Conservation (phyloP, 2,888 invertebrate genomes). For the Willowsia nigromaculata region DNA sequence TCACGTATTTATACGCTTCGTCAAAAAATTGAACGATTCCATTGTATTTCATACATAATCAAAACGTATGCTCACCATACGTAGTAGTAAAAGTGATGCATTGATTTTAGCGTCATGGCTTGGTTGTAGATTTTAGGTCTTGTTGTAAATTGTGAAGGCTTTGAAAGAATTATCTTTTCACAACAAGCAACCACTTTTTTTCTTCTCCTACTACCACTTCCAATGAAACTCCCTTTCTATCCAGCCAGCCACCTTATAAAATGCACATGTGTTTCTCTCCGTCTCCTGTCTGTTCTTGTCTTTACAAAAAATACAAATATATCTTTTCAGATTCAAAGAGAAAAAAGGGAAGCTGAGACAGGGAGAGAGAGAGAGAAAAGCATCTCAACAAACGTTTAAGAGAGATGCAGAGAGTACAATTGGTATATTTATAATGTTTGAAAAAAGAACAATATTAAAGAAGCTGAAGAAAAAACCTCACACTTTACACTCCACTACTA, state of each 20-base stretch:
- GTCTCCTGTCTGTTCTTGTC: conserved; percentile 66
- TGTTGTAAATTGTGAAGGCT: conserved; percentile 42
- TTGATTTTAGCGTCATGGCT: conserved; percentile 56
- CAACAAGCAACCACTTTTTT: conserved; percentile 62
- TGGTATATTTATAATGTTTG: conserved; percentile 18
- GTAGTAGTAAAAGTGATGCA: conserved; percentile 62
- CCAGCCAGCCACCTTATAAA: conserved; percentile 47
- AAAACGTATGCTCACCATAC: not conserved
- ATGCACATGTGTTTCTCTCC: conserved; percentile 54
- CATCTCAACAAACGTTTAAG: conserved; percentile 12
- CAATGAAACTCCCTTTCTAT: conserved; percentile 35
- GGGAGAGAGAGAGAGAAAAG: conserved; percentile 9
- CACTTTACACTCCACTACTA: conserved; percentile 15
- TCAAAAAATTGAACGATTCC: conserved; percentile 34
- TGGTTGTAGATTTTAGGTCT: conserved; percentile 33
- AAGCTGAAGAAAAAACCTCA: not conserved
- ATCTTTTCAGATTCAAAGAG: conserved; percentile 45
- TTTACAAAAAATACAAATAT: conserved; percentile 55
- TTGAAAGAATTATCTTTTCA: conserved; percentile 45
- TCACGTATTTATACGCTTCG: conserved; percentile 32
- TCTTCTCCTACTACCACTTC: conserved; percentile 42
- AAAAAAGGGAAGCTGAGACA: conserved; percentile 6
- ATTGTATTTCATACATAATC: conserved; percentile 38
- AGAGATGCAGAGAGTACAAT: not conserved
- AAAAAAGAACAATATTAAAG: conserved; percentile 14